Conservation (phyloP, 1,140 invertebrate genomes). For the Drosophila eugracilis region DNA sequence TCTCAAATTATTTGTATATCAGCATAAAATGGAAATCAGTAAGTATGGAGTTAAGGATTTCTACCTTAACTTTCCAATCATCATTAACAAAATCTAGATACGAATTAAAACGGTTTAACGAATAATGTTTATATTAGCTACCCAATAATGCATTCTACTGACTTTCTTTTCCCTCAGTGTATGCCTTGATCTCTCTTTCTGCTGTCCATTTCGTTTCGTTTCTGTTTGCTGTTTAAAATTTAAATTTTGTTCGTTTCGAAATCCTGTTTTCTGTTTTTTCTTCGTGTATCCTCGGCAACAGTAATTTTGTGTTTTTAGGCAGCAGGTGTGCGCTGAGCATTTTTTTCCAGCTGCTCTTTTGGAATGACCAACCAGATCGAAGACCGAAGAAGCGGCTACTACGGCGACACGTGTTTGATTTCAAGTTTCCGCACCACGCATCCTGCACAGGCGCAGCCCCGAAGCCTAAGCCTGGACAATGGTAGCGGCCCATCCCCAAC, state of each 20-base stretch:
- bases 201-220: conserved; percentile 10
- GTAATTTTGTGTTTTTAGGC: conserved; percentile 69
- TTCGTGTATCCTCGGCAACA: conserved; percentile 52
- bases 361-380: conserved; percentile 70
- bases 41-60: too few relatives aligned
- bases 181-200: not conserved
- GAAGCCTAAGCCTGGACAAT: conserved; percentile 34
- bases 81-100: too few relatives aligned
- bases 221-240: conserved; percentile 60
- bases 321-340: conserved; percentile 63
- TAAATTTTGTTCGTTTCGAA: conserved; percentile 65
- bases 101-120: too few relatives aligned
- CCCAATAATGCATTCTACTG: too few relatives aligned
- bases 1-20: too few relatives aligned
- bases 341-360: conserved; percentile 60
- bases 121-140: too few relatives aligned
- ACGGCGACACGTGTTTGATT: conserved; percentile 78
- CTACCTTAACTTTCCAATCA: too few relatives aligned
- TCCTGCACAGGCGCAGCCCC: conserved; percentile 59
- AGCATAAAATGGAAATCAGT: too few relatives aligned
- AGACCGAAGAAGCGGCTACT: conserved; percentile 53
- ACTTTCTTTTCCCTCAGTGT: conserved; percentile 18
- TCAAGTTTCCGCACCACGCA: conserved; percentile 71
- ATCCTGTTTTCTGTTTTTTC: conserved; percentile 67
- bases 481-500: conserved; percentile 14